Conservation (phyloP, 1,140 invertebrate genomes). For the Anoplophora glabripennis region DNA sequence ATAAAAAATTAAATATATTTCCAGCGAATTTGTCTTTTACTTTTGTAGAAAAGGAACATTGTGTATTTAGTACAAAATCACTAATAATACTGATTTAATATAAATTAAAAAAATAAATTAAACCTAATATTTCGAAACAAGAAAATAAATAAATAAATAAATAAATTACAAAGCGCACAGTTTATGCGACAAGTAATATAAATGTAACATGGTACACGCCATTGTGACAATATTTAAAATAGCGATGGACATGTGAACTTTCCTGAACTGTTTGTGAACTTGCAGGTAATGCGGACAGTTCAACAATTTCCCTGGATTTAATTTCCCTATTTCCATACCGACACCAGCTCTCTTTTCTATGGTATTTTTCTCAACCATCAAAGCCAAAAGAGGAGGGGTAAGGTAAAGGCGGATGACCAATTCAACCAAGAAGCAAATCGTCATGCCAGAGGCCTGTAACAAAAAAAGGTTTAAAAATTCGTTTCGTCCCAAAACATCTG, state of each 20-base stretch:
- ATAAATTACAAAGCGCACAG: slow-evolving; percentile 17
- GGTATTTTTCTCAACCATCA: slow-evolving; percentile 65
- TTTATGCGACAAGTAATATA: slow-evolving; percentile 66
- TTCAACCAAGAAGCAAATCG: slow-evolving; percentile 67
- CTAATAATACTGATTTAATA: slow-evolving; percentile 2
- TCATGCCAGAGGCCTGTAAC: slow-evolving; percentile 62
- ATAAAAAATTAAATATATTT: too few relatives aligned
- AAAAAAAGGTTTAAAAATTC: slow-evolving; percentile 29
- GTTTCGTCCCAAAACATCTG: too few relatives aligned
- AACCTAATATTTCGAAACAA: slow-evolving; percentile 24
- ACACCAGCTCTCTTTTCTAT: slow-evolving; percentile 69
- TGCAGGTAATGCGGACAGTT: slow-evolving; percentile 70
- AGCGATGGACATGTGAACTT: slow-evolving; percentile 65
- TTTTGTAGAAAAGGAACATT: too few relatives aligned
- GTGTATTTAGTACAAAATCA: too few relatives aligned
- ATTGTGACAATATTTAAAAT: slow-evolving; percentile 71
- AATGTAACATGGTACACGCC: slow-evolving; percentile 66
- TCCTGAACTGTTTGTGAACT: slow-evolving; percentile 65
- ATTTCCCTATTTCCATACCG: slow-evolving; percentile 68
- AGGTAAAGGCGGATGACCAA: slow-evolving; percentile 66
- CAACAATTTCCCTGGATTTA: slow-evolving; percentile 61
- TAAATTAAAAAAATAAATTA: not conserved
- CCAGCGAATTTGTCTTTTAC: too few relatives aligned
- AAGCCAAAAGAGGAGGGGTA: slow-evolving; percentile 61
- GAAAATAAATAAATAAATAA: slow-evolving; percentile 27